Evolutionary conservation across 2,888 invertebrate genomes (phyloP).

Genomic region (Caenorhabditis doughertyi): DNA sequence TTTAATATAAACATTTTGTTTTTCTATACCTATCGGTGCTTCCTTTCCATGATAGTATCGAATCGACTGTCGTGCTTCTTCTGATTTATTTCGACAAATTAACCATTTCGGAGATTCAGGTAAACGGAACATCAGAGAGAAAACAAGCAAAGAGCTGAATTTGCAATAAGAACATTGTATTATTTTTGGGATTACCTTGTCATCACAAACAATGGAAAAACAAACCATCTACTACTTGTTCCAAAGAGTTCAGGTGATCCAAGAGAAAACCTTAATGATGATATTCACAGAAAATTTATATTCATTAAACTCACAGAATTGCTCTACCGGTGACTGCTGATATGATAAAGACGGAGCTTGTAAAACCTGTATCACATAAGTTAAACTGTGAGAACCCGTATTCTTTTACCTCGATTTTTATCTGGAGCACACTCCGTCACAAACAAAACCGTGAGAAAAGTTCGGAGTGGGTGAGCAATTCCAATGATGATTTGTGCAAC

Average conservation of each 20-base stretch:
- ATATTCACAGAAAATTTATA: background rate
- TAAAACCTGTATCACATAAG: constrained; percentile 29
- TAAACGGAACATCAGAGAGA: too few relatives aligned
- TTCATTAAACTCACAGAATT: background rate
- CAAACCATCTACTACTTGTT: constrained; percentile 30
- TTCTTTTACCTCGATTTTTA: constrained; percentile 42
- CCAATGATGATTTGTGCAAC: constrained; percentile 52
- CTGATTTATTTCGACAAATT: too few relatives aligned
- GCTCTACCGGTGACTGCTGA: background rate
- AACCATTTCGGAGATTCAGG: too few relatives aligned
- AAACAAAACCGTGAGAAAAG: constrained; percentile 50
- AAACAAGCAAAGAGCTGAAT: too few relatives aligned
- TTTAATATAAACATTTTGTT: background rate
- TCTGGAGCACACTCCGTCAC: constrained; percentile 66
- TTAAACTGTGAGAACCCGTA: too few relatives aligned
- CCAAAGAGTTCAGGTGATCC: constrained; percentile 50
- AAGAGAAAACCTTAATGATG: constrained; percentile 25
- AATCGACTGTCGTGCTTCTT: constrained; percentile 12
- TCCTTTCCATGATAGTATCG: constrained; percentile 57
- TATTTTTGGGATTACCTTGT: too few relatives aligned
- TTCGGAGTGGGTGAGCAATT: constrained; percentile 21
- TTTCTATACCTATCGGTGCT: background rate
- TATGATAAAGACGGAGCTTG: constrained; percentile 41
- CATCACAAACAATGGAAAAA: constrained; percentile 25
- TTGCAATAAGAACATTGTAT: too few relatives aligned